Conservation (phyloP, 2,888 invertebrate species). For the Caenorhabditis sinica region DNA sequence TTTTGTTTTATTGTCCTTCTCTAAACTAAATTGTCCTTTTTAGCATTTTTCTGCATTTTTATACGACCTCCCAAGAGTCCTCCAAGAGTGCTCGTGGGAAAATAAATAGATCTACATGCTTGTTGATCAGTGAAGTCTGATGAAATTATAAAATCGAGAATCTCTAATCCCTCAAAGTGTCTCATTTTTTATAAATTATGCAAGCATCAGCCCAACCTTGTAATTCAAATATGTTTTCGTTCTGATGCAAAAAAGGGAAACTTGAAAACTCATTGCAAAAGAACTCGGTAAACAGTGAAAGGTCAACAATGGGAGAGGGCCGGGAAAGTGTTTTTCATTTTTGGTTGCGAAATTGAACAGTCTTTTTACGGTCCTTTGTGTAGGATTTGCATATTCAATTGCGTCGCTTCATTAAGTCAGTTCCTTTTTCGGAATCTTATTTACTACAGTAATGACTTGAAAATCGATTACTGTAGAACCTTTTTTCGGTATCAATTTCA, state of each 20-base stretch:
- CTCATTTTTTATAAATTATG: conserved; percentile 3
- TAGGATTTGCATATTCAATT: no score
- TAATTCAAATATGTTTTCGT: not conserved
- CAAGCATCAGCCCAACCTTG: not conserved
- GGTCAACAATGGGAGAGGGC: no score
- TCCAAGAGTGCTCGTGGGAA: not conserved
- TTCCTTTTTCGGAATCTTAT: no score
- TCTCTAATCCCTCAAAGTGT: conserved; percentile 8
- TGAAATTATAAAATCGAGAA: not conserved
- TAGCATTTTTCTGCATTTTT: not conserved
- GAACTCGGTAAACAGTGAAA: not conserved
- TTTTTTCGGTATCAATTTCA: no score
- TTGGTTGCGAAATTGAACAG: no score
- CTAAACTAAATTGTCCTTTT: conserved; percentile 1
- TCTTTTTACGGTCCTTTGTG: no score
- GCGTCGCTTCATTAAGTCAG: no score
- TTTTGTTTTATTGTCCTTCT: conserved; percentile 34
- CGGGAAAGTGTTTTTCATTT: no score
- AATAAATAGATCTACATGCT: not conserved
- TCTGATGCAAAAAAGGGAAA: not conserved
- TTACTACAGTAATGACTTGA: no score
- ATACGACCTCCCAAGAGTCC: not conserved
- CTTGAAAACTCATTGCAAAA: not conserved
- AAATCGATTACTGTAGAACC: no score
- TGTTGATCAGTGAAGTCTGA: conserved; percentile 7